Evolutionary conservation across 2,797 vertebrate genomes (phyloP).

Genomic region (Neoniphon sammara): DNA sequence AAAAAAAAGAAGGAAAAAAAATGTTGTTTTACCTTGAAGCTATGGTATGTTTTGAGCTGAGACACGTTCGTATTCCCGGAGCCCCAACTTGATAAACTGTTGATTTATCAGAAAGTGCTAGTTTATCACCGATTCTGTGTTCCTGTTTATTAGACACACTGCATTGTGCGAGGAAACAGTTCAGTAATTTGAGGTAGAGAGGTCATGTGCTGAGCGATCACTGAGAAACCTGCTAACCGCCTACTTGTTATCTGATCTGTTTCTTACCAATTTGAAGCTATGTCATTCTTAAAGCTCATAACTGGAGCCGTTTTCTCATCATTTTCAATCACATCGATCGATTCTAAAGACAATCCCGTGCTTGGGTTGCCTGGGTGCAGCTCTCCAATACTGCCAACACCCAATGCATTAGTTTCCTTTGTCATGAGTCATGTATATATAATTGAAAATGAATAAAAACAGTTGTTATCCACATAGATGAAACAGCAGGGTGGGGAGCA

Average conservation of each 20-base stretch:
- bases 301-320: neutral
- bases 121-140: slow-evolving; percentile 28
- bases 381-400: too few relatives aligned
- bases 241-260: slow-evolving; percentile 37
- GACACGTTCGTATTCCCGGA: slow-evolving; percentile 48
- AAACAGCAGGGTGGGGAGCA: too few relatives aligned
- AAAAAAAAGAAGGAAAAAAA: slow-evolving; percentile 23
- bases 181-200: slow-evolving; percentile 33
- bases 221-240: slow-evolving; percentile 13
- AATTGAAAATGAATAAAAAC: too few relatives aligned
- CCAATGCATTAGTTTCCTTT: neutral
- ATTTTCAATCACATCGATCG: slow-evolving; percentile 7
- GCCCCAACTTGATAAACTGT: slow-evolving; percentile 43
- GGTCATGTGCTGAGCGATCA: slow-evolving; percentile 33
- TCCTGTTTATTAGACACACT: slow-evolving; percentile 25
- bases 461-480: too few relatives aligned
- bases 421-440: too few relatives aligned
- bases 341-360: neutral
- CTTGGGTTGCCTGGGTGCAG: too few relatives aligned
- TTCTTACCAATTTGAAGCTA: slow-evolving; percentile 15
- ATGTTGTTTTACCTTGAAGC: slow-evolving; percentile 55
- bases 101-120: slow-evolving; percentile 54
- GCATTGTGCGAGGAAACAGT: slow-evolving; percentile 21
- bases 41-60: slow-evolving; percentile 26
- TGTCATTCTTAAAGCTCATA: slow-evolving; percentile 44